A percentile compares a stretch with the other conserved stretches of the same genome.
These are phyloP conservation scores for Rana temporaria DNA, from an alignment of 2,113 vertebrate species.

Conservation along the genomic window DNA sequence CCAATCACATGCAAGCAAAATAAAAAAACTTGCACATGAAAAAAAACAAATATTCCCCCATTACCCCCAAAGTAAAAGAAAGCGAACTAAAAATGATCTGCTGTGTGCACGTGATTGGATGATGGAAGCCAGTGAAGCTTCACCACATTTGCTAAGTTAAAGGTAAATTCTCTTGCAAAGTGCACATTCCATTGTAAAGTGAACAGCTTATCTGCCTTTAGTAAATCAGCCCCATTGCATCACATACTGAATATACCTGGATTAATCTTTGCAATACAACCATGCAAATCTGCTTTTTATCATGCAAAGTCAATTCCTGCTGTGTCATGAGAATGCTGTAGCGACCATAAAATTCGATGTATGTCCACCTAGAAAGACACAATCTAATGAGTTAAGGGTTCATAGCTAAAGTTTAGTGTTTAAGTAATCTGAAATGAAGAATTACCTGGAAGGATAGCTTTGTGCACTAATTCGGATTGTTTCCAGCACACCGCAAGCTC, in stretches of 20 bases:
- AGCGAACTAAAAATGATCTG: too few relatives aligned
- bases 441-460: conserved; percentile 92
- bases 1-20: too few relatives aligned
- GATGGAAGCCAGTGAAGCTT: too few relatives aligned
- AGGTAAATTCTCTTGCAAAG: too few relatives aligned
- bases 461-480: conserved; percentile 94
- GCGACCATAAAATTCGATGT: conserved; percentile 94
- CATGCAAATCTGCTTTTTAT: conserved; percentile 92
- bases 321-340: conserved; percentile 94
- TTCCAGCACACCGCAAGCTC: conserved; percentile 95
- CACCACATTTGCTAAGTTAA: too few relatives aligned
- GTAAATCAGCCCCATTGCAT: not conserved
- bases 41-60: too few relatives aligned
- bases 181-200: too few relatives aligned
- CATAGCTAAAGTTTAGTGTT: not conserved
- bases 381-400: not conserved
- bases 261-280: conserved; percentile 87
- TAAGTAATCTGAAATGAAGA: not conserved
- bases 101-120: too few relatives aligned
- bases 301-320: conserved; percentile 75
- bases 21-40: too few relatives aligned
- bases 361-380: conserved; percentile 86
- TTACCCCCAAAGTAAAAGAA: too few relatives aligned
- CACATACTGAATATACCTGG: conserved; percentile 76
- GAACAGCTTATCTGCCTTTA: too few relatives aligned